Conservation (phyloP, 2,113 vertebrate genomes). For the Eulemur rufifrons region DNA sequence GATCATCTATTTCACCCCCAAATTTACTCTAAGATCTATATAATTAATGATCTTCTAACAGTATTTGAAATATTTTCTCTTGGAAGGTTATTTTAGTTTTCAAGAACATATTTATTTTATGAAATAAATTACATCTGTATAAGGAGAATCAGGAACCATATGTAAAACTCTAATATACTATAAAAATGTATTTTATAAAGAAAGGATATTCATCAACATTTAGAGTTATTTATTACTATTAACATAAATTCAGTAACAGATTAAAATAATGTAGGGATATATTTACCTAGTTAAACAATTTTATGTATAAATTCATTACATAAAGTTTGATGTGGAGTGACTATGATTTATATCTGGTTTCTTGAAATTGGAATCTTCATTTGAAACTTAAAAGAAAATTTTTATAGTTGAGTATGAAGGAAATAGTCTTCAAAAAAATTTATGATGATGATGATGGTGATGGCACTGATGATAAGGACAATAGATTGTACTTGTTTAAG, state of each 20-base stretch:
- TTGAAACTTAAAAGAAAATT: background rate
- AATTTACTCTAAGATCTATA: background rate
- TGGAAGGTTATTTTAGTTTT: background rate
- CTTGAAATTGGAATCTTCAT: background rate
- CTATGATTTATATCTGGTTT: background rate
- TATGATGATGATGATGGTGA: too few relatives aligned
- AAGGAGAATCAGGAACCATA: background rate
- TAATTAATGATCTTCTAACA: background rate
- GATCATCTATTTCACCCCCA: background rate
- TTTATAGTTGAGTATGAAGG: background rate
- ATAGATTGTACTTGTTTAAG: background rate
- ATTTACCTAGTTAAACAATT: background rate
- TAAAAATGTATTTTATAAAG: background rate
- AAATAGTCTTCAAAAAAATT: background rate
- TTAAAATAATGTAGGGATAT: background rate
- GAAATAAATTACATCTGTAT: background rate
- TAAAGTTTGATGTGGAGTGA: background rate
- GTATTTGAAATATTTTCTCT: background rate
- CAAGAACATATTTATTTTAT: background rate
- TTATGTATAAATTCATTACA: background rate
- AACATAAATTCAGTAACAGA: background rate
- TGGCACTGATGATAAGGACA: background rate
- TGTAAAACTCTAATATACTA: background rate
- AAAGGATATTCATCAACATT: background rate
- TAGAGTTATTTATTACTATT: background rate